A percentile compares a stretch with the other conserved stretches of the same genome.
Conservation (phyloP, 2,888 invertebrate genomes). For the Melanchra persicariae region DNA sequence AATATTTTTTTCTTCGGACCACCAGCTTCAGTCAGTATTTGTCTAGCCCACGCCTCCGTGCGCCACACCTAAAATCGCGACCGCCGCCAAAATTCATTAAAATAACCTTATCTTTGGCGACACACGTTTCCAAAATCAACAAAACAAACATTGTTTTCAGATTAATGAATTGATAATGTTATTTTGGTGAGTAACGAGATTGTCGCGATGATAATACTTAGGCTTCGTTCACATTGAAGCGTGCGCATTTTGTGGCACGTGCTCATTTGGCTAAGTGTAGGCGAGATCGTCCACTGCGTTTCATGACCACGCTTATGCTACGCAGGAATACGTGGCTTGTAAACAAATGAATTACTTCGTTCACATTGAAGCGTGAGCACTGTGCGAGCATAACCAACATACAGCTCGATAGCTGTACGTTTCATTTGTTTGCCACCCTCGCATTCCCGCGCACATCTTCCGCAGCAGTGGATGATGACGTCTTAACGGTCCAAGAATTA, state of each 20-base stretch:
- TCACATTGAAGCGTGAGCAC: no score
- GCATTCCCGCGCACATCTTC: no score
- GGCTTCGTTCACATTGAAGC: not conserved
- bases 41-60: not conserved
- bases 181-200: not conserved
- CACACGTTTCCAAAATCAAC: not conserved
- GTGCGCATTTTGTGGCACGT: not conserved
- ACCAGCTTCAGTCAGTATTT: no score
- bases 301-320: no score
- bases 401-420: no score
- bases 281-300: no score
- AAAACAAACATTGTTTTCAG: constrained; percentile 22
- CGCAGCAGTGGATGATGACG: not conserved
- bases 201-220: not conserved
- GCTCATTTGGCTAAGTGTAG: no score
- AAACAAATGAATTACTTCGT: no score
- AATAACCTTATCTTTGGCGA: constrained; percentile 23
- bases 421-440: no score
- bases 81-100: not conserved
- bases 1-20: no score
- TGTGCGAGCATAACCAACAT: no score
- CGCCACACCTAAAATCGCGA: constrained; percentile 6
- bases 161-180: constrained; percentile 36
- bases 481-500: not conserved
- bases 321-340: no score